These are phyloP conservation scores for Epirrhoe tristata DNA, from an alignment of 2,888 invertebrate species.

Conservation along the genomic window DNA sequence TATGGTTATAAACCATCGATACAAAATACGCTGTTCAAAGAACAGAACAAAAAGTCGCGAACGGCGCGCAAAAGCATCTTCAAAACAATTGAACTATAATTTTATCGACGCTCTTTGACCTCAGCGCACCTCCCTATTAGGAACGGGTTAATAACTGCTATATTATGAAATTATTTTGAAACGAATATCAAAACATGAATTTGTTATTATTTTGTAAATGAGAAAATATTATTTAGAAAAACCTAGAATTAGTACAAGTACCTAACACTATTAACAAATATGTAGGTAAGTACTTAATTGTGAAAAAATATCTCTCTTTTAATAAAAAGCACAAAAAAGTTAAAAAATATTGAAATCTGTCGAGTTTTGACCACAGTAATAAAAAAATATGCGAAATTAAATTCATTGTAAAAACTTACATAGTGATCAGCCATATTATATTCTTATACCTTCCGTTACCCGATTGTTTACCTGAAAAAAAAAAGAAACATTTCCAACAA, in stretches of 20 bases:
- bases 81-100: conserved; percentile 77
- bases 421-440: conserved; percentile 32
- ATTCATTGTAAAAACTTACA: conserved; percentile 24
- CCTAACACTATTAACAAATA: too few species aligned
- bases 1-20: conserved; percentile 60
- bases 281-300: too few species aligned
- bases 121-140: conserved; percentile 64
- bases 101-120: conserved; percentile 61
- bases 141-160: conserved; percentile 60
- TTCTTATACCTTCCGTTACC: conserved; percentile 10
- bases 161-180: conserved; percentile 52
- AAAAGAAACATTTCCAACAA: conserved; percentile 35
- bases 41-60: conserved; percentile 53
- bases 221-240: too few species aligned
- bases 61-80: conserved; percentile 56
- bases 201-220: not conserved
- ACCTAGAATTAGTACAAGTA: not conserved
- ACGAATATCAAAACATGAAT: conserved; percentile 44
- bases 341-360: too few species aligned
- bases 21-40: conserved; percentile 51
- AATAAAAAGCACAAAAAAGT: too few species aligned
- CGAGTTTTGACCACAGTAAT: too few species aligned
- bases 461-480: conserved; percentile 52
- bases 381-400: too few species aligned
- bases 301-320: too few species aligned